Evolutionary conservation across 2,888 invertebrate species (phyloP).

Genomic region (Erpobdella octoculata): DNA sequence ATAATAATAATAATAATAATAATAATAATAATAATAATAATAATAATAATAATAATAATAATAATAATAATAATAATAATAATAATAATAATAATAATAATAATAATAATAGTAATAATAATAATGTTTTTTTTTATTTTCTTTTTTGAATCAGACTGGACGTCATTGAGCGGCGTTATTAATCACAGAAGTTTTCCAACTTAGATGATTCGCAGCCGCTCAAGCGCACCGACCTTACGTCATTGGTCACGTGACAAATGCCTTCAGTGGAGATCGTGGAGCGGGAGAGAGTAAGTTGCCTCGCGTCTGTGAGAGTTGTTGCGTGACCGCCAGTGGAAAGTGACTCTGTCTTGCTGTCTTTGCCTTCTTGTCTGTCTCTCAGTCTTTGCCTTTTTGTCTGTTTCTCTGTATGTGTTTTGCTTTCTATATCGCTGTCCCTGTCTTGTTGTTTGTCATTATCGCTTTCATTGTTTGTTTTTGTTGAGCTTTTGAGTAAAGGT

Average conservation of each 20-base stretch:
- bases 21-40: too few relatives aligned
- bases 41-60: too few relatives aligned
- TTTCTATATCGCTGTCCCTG: too few relatives aligned
- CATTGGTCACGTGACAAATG: slow-evolving; percentile 21
- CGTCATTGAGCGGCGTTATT: background rate
- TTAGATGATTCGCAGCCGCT: background rate
- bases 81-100: slow-evolving; percentile 5
- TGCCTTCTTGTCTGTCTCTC: background rate
- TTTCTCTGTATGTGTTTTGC: background rate
- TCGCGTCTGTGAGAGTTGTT: too few relatives aligned
- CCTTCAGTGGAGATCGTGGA: background rate
- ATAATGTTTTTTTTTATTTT: background rate
- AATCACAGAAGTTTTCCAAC: background rate
- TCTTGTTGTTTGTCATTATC: too few relatives aligned
- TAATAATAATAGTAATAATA: slow-evolving; percentile 5
- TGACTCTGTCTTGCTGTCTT: background rate
- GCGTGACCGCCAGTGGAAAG: too few relatives aligned
- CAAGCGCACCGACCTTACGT: slow-evolving; percentile 18
- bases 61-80: background rate
- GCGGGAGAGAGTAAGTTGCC: too few relatives aligned
- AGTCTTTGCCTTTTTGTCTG: background rate
- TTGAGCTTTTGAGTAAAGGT: too few relatives aligned
- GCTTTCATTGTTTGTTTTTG: too few relatives aligned
- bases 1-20: too few relatives aligned
- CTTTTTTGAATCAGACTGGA: background rate